A percentile compares a stretch with the other conserved stretches of the same genome.
These are phyloP conservation scores for Podilymbus podiceps DNA, from an alignment of 2,113 vertebrate species.

Conservation along the genomic window DNA sequence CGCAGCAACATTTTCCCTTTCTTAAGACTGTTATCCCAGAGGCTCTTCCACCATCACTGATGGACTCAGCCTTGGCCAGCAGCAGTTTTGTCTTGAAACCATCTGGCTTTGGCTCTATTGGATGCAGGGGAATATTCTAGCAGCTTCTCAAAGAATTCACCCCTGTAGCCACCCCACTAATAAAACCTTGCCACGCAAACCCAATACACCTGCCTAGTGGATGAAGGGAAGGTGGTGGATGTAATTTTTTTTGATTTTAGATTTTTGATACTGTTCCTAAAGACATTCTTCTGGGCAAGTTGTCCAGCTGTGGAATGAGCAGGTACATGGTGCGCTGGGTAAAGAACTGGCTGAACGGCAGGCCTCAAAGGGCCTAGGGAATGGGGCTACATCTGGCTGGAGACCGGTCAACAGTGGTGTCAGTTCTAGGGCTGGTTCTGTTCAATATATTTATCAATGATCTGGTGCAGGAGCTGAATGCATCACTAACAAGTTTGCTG, in stretches of 20 bases:
- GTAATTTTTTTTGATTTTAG: not conserved
- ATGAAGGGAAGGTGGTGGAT: not conserved
- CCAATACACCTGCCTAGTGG: not conserved
- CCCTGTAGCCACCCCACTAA: accelerated
- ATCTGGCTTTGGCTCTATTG: not conserved
- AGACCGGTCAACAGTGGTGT: accelerated
- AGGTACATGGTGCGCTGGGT: not conserved
- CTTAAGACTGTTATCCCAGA: not conserved
- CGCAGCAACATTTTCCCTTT: not conserved
- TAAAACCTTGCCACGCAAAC: not conserved
- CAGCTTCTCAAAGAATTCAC: not conserved
- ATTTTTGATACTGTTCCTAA: not conserved
- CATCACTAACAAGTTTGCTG: not conserved
- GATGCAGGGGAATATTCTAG: accelerated
- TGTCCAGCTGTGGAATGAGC: not conserved
- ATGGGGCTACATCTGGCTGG: not conserved
- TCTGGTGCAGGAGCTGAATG: no score
- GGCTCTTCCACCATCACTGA: accelerated
- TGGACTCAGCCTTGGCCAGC: accelerated
- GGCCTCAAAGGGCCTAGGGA: not conserved
- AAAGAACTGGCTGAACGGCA: not conserved
- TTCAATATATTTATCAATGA: not conserved
- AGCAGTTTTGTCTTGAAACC: accelerated
- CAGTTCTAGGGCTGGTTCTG: not conserved
- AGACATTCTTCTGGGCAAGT: not conserved